Evolutionary conservation across 1,140 invertebrate genomes (phyloP).

Genomic region (Cotesia glomerata): DNA sequence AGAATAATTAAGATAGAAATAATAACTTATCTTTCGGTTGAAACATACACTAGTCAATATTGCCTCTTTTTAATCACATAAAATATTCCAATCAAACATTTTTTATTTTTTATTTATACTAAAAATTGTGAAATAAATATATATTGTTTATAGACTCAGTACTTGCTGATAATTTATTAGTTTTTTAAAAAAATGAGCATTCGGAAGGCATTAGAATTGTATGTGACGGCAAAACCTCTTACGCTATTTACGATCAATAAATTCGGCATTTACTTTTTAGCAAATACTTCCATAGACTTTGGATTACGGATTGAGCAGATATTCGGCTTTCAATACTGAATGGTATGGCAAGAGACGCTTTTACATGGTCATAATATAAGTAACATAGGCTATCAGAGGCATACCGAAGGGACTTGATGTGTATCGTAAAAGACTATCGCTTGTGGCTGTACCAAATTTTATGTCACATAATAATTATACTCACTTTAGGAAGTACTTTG

Average conservation of each 20-base stretch:
- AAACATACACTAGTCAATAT: too few species aligned
- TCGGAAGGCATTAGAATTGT: not conserved
- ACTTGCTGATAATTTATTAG: not conserved
- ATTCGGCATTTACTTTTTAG: not conserved
- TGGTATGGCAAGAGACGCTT: conserved; percentile 6
- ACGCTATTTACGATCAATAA: conserved; percentile 1
- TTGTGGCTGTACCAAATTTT: conserved; percentile 24
- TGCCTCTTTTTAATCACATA: too few species aligned
- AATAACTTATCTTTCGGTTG: too few species aligned
- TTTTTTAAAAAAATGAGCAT: not conserved
- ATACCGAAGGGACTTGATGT: not conserved
- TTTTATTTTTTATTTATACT: too few species aligned
- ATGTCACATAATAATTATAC: conserved; percentile 17
- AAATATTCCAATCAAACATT: too few species aligned
- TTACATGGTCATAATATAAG: conserved; percentile 30
- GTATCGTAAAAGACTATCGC: not conserved
- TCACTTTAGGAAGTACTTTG: conserved; percentile 1
- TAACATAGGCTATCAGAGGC: conserved; percentile 22
- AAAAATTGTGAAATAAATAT: too few species aligned
- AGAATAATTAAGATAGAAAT: too few species aligned
- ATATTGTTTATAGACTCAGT: too few species aligned
- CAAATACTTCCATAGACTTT: not conserved
- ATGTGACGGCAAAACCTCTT: not conserved
- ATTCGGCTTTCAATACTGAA: not conserved
- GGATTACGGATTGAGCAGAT: not conserved